A percentile compares a stretch with the other conserved stretches of the same genome.
These are phyloP conservation scores for Saccostrea echinata DNA, from an alignment of 1,140 invertebrate genomes.

Conservation along the genomic window DNA sequence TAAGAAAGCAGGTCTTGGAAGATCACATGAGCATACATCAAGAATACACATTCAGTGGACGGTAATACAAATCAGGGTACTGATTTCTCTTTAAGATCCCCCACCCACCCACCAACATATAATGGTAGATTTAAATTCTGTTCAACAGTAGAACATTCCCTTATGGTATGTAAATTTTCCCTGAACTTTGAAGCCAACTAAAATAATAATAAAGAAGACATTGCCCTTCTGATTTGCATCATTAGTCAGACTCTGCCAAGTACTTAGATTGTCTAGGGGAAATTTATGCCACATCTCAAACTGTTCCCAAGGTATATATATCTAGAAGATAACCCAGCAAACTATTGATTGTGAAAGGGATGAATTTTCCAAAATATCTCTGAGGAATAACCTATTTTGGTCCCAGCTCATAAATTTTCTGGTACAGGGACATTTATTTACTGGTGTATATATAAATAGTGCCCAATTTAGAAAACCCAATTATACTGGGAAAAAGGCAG, in stretches of 20 bases:
- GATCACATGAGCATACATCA: slow-evolving; percentile 43
- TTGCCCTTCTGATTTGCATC: slow-evolving; percentile 28
- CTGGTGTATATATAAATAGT: slow-evolving; percentile 8
- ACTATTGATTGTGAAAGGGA: slow-evolving; percentile 16
- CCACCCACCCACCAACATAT: background rate
- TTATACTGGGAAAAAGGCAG: background rate
- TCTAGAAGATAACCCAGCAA: background rate
- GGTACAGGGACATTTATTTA: background rate
- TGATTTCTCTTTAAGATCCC: background rate
- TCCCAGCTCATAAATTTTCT: background rate
- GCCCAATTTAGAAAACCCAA: background rate
- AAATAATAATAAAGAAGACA: background rate
- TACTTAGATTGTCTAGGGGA: background rate
- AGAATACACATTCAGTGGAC: slow-evolving; percentile 48
- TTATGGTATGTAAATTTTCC: background rate
- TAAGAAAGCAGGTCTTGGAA: slow-evolving; percentile 60
- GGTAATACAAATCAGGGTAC: background rate
- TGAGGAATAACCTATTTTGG: background rate
- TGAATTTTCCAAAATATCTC: slow-evolving; percentile 25
- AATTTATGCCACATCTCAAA: background rate
- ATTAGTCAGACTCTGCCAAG: slow-evolving; percentile 16
- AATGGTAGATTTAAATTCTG: background rate
- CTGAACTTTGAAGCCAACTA: background rate
- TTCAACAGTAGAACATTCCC: background rate
- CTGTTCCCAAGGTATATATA: background rate